Conservation (phyloP, 2,888 invertebrate genomes). For the Mesorhabditis spiculigera region DNA sequence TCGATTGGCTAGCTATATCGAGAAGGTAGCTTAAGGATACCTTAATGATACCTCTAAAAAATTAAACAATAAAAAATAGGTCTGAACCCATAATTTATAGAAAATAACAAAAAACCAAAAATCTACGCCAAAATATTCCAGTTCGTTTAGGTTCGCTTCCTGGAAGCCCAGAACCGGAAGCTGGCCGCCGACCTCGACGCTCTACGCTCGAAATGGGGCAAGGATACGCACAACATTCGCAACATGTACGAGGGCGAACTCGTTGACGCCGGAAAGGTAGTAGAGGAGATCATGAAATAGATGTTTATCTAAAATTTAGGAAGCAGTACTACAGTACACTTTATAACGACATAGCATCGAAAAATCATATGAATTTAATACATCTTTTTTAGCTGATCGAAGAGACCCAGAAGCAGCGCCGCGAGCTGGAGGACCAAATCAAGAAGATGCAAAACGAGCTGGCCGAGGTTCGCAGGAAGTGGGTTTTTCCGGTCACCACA, state of each 20-base stretch:
- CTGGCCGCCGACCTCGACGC: constrained; percentile 43
- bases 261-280: constrained; percentile 33
- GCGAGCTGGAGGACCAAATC: constrained; percentile 45
- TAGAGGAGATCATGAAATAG: no score
- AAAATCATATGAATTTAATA: neutral
- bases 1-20: constrained; percentile 64
- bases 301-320: neutral
- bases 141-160: constrained; percentile 55
- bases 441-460: constrained; percentile 51
- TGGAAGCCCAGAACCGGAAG: constrained; percentile 56
- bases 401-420: constrained; percentile 43
- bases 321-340: neutral
- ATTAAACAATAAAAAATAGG: no score
- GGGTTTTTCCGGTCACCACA: neutral
- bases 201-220: constrained; percentile 48
- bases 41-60: no score
- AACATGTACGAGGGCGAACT: constrained; percentile 46
- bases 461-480: constrained; percentile 45
- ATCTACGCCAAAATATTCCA: neutral
- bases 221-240: constrained; percentile 44
- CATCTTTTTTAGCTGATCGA: constrained; percentile 26
- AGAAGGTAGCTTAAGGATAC: constrained; percentile 56
- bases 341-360: constrained; percentile 1
- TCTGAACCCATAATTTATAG: no score
- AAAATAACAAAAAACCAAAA: no score